These are phyloP conservation scores for Drosophila aldrichi DNA, from an alignment of 2,888 invertebrate species.

Conservation along the genomic window DNA sequence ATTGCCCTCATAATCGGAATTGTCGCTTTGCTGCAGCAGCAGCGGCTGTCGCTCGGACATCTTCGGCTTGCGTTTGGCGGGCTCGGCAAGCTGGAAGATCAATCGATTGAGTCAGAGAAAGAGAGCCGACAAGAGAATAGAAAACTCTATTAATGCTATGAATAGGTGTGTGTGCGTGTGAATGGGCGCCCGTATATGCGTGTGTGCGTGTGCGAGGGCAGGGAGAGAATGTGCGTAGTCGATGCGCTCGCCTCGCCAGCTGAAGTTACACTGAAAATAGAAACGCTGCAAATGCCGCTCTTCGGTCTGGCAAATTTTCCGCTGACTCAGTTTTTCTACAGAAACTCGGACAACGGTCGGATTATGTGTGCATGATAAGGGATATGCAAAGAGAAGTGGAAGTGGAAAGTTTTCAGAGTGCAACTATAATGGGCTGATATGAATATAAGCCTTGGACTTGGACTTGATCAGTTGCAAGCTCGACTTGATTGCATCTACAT, in stretches of 20 bases:
- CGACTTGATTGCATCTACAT: slow-evolving; percentile 4
- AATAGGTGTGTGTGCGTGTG: neutral
- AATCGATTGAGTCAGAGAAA: slow-evolving; percentile 7
- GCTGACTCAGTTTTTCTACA: slow-evolving; percentile 53
- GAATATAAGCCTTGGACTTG: slow-evolving; percentile 47
- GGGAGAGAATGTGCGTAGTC: neutral
- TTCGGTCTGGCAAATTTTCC: slow-evolving; percentile 61
- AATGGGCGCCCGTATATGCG: neutral
- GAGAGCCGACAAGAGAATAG: neutral
- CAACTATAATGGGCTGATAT: slow-evolving; percentile 36
- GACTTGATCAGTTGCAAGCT: slow-evolving; percentile 25
- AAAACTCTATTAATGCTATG: neutral
- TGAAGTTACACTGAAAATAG: slow-evolving; percentile 55
- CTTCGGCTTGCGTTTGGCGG: slow-evolving; percentile 72
- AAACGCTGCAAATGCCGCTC: slow-evolving; percentile 41
- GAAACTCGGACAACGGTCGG: slow-evolving; percentile 35
- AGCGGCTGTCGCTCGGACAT: slow-evolving; percentile 91
- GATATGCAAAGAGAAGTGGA: slow-evolving; percentile 6
- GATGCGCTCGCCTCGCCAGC: slow-evolving; percentile 45
- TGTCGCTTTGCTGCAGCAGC: slow-evolving; percentile 84
- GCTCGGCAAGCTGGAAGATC: slow-evolving; percentile 51
- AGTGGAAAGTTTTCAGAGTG: slow-evolving; percentile 59
- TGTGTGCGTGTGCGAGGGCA: neutral
- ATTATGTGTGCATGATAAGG: slow-evolving; percentile 52
- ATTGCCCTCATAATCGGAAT: slow-evolving; percentile 73